phyloP scores from a whole-genome alignment of 2,113 vertebrate species.

The Pseudopodoces humilis region DNA sequence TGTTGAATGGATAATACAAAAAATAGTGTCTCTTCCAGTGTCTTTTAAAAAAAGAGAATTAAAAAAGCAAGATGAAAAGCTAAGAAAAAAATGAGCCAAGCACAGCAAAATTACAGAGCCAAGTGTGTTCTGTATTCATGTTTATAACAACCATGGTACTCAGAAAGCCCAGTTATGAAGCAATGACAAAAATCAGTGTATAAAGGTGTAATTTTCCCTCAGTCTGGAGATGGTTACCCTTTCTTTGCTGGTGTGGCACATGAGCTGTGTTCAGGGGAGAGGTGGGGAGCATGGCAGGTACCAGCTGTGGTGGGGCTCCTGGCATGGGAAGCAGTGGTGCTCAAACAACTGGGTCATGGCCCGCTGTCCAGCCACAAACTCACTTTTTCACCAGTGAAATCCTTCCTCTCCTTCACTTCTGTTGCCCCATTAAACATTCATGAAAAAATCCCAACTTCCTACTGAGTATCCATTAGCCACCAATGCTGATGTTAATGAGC shows the following conservation, averaged over 20 bases:
- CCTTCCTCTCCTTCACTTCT: conserved; percentile 58
- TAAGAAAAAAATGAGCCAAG: background rate
- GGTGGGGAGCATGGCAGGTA: accelerated
- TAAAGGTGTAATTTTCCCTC: background rate
- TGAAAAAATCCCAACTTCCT: conserved; percentile 72
- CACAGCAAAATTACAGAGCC: background rate
- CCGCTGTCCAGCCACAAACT: accelerated
- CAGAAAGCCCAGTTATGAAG: background rate
- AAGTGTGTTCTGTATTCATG: background rate
- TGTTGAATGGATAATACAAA: background rate
- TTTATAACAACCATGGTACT: background rate
- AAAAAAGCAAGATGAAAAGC: background rate
- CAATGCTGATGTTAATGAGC: conserved; percentile 71
- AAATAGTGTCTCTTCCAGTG: background rate
- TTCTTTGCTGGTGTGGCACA: accelerated
- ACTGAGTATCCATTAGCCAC: conserved; percentile 74
- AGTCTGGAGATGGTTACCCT: background rate
- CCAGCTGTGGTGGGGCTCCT: accelerated
- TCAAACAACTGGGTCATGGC: background rate
- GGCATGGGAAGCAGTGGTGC: accelerated
- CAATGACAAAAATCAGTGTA: background rate
- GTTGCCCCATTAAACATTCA: conserved; percentile 78
- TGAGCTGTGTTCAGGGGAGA: accelerated
- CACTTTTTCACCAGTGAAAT: background rate
- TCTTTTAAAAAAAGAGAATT: background rate